phyloP scores from a whole-genome alignment of 35 echinoderm and acorn worm genomes.

The Chiridota heheva region DNA sequence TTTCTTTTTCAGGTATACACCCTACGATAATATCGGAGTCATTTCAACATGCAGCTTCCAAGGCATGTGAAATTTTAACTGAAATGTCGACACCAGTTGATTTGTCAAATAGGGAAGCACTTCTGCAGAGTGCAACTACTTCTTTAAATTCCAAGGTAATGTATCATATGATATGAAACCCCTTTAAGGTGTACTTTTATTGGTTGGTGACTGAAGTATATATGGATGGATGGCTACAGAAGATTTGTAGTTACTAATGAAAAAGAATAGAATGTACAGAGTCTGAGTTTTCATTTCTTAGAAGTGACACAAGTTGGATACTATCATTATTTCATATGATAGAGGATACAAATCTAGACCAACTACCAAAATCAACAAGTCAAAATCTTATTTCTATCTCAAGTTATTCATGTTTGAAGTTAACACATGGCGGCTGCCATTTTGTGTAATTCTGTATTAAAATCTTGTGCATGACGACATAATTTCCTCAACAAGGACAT shows the following conservation, averaged over 20 bases:
- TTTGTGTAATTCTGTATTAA: no score
- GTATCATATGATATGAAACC: not conserved
- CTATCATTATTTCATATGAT: no score
- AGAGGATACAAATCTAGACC: no score
- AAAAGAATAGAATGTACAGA: not conserved
- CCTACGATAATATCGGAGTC: constrained; percentile 91
- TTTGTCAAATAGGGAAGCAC: constrained; percentile 70
- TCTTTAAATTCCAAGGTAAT: constrained; percentile 91
- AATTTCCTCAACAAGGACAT: no score
- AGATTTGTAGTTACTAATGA: not conserved
- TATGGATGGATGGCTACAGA: not conserved
- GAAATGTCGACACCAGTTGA: constrained; percentile 75
- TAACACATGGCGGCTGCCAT: no score
- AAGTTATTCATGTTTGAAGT: no score
- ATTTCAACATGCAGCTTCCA: constrained; percentile 65
- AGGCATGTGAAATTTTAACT: constrained; percentile 79
- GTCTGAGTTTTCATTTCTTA: not conserved
- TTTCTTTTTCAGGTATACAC: constrained; percentile 72
- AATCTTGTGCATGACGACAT: no score
- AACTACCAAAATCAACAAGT: no score
- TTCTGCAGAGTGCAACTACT: constrained; percentile 85
- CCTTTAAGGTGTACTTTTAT: no score
- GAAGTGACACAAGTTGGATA: no score
- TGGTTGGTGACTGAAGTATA: no score
- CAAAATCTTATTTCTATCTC: no score